Evolutionary conservation across 2,113 vertebrate species (phyloP), one percentile per base, ranked within the genome.

Genomic region (Sinocyclocheilus maitianheensis): DNA sequence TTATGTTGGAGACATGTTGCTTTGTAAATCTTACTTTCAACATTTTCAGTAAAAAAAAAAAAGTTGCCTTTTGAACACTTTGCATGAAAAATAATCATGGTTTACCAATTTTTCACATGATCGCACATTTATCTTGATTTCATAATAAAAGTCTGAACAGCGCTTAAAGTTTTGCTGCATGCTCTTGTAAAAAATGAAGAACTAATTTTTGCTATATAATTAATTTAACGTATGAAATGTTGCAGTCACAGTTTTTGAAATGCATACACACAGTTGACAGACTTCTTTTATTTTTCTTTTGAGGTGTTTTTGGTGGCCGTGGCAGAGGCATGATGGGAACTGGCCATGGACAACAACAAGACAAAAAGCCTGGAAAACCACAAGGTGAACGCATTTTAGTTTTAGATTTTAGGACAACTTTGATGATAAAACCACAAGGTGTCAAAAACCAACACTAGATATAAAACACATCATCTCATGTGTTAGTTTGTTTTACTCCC

Each of bases 241-340:
- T 20, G 18, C 55, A 58, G 55, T 20, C 18, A 60, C 0, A 1
- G 18, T 60, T 58, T 60, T 62, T 62, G 3, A 10, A 62, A 62
- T 62, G 58, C 55, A 22, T 37, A 71, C 6, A 18, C 14, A 24
- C 22, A 71, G 7, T 37, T 71, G 14, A 71, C 16, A 20, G 30
- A 4, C 34, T 20, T 37, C 62, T 65, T 30, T 20, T 88, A 1
- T 7, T 76, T 48, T 10, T 74, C 11, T 67, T 40, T 72, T 16
- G 55, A 99, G 98, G 97, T 92, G 94, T 99, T 84, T 99, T 99
- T 37, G 97, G 98, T 0, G 96, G 97, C 13, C 96, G 98, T 26
- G 98, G 98, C 51, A 89, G 98, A 88, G 97, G 97, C 75, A 94
- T 95, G 91, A 88, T 88, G 0, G 92, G 94, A 89, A 93, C 90